These are phyloP conservation scores for Tachina lurida DNA, from an alignment of 2,888 invertebrate species.

Conservation along the genomic window DNA sequence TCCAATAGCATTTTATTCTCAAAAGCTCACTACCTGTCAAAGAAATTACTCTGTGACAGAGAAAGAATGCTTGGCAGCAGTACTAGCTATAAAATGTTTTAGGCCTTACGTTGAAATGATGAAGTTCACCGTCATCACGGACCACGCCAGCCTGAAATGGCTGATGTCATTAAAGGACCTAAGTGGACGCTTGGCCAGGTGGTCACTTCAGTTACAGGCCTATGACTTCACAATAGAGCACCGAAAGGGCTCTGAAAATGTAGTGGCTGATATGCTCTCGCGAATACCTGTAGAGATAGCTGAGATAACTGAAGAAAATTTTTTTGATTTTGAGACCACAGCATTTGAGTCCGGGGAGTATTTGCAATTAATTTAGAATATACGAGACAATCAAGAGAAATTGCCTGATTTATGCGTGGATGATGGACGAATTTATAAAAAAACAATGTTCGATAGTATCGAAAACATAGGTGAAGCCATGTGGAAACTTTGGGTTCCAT, in stretches of 20 bases:
- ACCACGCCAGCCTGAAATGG: background rate
- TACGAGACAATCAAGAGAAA: slow-evolving; percentile 5
- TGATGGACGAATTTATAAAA: background rate
- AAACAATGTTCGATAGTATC: too few relatives aligned
- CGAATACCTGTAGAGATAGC: background rate
- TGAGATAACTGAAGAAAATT: background rate
- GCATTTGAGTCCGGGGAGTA: slow-evolving; percentile 45
- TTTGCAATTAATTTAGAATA: background rate
- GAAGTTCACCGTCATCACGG: slow-evolving; percentile 1
- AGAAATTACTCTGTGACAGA: background rate
- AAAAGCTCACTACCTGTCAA: background rate
- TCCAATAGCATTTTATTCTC: background rate
- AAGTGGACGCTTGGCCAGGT: background rate
- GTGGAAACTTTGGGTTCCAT: slow-evolving; percentile 51
- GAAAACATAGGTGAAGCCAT: background rate
- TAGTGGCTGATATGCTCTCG: background rate
- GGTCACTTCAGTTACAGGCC: background rate
- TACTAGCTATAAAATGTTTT: background rate
- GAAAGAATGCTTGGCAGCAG: background rate
- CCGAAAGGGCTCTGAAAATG: background rate
- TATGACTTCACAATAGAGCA: too few relatives aligned
- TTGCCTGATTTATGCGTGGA: slow-evolving; percentile 70
- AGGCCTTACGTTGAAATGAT: slow-evolving; percentile 8
- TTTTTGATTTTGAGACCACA: background rate
- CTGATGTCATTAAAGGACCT: background rate